A percentile compares a stretch with the other conserved stretches of the same genome.
phyloP scores from a whole-genome alignment of 2,797 vertebrate species.

The Lacerta viridis region DNA sequence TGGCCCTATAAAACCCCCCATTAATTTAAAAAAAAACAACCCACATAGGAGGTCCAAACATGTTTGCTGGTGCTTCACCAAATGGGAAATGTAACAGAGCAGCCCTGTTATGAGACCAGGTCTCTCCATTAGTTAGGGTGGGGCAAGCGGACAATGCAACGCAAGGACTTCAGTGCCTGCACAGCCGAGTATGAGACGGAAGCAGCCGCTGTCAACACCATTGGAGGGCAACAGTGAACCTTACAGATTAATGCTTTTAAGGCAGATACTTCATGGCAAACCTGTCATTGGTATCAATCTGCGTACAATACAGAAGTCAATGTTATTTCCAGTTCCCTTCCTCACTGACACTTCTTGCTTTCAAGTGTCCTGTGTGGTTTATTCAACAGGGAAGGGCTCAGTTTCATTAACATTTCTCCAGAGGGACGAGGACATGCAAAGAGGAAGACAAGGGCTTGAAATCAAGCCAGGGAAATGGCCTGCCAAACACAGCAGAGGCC shows the following conservation, averaged over 20 bases:
- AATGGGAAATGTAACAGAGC: background rate
- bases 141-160: rapidly evolving
- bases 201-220: background rate
- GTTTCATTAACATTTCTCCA: background rate
- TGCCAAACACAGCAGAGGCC: slow-evolving; percentile 8
- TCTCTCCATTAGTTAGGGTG: background rate
- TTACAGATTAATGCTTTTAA: rapidly evolving
- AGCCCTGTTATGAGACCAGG: rapidly evolving
- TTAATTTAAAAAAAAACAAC: background rate
- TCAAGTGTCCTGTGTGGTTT: background rate
- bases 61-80: slow-evolving; percentile 37
- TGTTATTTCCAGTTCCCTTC: background rate
- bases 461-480: slow-evolving; percentile 14
- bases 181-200: background rate
- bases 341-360: background rate
- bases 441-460: slow-evolving; percentile 13
- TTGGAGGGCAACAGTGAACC: background rate
- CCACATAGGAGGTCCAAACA: background rate
- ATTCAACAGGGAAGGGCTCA: background rate
- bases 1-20: background rate
- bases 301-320: background rate
- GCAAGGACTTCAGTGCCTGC: rapidly evolving
- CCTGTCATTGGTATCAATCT: background rate
- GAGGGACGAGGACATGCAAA: slow-evolving; percentile 18
- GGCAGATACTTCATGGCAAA: slow-evolving; percentile 12